Percentiles rank a stretch among this genome's conserved stretches.
Conservation (phyloP, 2,888 invertebrate genomes). For the Dryobotodes eremita region DNA sequence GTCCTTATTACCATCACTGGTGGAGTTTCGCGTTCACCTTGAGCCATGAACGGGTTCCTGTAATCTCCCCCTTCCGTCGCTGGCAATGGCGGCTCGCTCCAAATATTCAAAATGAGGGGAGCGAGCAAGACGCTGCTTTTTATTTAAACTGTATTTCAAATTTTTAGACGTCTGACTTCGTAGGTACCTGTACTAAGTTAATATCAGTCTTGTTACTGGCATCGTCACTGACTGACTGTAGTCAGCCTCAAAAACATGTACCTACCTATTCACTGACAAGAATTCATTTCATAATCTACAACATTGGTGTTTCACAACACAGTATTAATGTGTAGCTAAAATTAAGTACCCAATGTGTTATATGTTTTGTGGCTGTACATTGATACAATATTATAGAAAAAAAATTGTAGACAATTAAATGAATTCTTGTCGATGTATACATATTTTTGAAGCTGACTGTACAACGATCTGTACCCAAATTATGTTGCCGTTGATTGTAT, state of each 20-base stretch:
- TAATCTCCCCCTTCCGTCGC: conserved; percentile 77
- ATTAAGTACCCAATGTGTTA: not conserved
- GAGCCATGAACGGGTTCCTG: conserved; percentile 84
- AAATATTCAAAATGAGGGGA: conserved; percentile 68
- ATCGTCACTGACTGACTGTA: not conserved
- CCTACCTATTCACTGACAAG: not conserved
- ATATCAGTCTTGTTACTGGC: not conserved
- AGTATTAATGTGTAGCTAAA: too few relatives aligned
- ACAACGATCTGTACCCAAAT: not conserved
- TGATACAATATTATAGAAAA: not conserved
- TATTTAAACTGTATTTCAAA: conserved; percentile 71
- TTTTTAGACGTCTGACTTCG: conserved; percentile 28
- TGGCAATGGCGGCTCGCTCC: conserved; percentile 57
- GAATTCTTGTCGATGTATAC: too few relatives aligned
- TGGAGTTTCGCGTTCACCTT: conserved; percentile 84
- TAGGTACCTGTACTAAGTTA: not conserved
- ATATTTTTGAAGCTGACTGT: too few relatives aligned
- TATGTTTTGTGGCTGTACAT: not conserved
- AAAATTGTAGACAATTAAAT: not conserved
- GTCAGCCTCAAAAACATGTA: not conserved
- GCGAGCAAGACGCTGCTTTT: conserved; percentile 63
- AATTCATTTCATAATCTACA: not conserved
- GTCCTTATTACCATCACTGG: conserved; percentile 84
- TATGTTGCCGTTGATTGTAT: not conserved
- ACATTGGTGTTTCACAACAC: not conserved